Conservation (phyloP, 2,797 vertebrate genomes). For the Cossypha polioptera region DNA sequence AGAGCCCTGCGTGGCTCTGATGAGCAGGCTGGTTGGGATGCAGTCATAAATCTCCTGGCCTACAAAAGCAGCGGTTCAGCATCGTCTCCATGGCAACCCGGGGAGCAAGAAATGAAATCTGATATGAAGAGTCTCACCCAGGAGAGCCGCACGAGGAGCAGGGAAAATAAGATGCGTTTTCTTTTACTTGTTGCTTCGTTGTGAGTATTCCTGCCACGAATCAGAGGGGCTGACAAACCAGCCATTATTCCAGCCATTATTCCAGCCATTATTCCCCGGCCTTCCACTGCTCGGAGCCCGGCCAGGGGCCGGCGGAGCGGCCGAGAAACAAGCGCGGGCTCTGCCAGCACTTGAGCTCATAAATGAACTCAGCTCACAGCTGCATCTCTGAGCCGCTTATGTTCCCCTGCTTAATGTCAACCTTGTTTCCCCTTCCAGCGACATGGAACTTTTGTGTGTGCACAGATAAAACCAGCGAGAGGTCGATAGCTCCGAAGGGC, state of each 20-base stretch:
- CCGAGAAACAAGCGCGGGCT: constrained; percentile 31
- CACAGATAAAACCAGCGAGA: constrained; percentile 72
- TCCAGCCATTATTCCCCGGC: constrained; percentile 38
- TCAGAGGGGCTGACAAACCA: constrained; percentile 35
- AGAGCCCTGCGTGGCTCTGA: neutral
- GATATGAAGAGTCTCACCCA: constrained; percentile 11
- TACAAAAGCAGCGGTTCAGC: constrained; percentile 49
- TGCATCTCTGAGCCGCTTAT: constrained; percentile 57
- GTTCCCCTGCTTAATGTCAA: constrained; percentile 70
- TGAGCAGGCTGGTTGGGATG: constrained; percentile 31
- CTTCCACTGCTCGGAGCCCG: constrained; percentile 35
- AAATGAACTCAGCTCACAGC: constrained; percentile 73
- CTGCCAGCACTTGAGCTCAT: constrained; percentile 70
- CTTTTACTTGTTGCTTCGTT: constrained; percentile 34
- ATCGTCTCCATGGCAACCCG: constrained; percentile 61
- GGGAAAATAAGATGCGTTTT: constrained; percentile 23
- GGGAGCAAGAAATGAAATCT: constrained; percentile 62
- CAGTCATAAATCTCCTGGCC: constrained; percentile 56
- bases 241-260: constrained; percentile 20
- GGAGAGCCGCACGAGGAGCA: constrained; percentile 19
- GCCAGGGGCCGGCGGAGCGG: constrained; percentile 7
- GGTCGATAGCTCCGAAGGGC: constrained; percentile 61
- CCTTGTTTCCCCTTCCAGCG: constrained; percentile 75
- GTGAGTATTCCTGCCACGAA: neutral
- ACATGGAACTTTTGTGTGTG: constrained; percentile 76